phyloP scores from a whole-genome alignment of 2,797 vertebrate genomes.

The Mus spretus region DNA sequence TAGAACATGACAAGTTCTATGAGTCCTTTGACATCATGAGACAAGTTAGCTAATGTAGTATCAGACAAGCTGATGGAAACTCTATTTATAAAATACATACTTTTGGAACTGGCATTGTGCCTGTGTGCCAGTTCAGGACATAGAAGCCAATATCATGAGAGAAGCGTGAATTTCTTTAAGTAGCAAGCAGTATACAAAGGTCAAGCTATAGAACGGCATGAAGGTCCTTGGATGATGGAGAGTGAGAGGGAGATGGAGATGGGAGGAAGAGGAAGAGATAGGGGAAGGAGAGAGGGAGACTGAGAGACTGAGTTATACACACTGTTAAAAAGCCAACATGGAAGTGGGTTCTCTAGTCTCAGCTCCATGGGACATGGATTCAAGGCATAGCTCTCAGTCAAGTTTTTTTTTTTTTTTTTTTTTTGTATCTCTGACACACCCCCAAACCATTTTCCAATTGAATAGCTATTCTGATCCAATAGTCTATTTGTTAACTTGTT shows the following conservation, averaged over 20 bases:
- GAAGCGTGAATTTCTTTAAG: conserved; percentile 20
- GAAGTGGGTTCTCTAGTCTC: not conserved
- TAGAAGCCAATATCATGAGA: not conserved
- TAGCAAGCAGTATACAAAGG: not conserved
- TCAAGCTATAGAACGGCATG: not conserved
- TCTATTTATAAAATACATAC: not conserved
- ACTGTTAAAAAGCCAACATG: not conserved
- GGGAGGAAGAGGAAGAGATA: too few species aligned
- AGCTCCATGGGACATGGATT: not conserved
- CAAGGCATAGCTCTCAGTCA: conserved; percentile 5
- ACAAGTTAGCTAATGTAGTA: not conserved
- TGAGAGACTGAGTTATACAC: not conserved
- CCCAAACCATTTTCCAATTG: not conserved
- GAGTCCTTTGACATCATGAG: not conserved
- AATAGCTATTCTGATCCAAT: not conserved
- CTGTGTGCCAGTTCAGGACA: not conserved
- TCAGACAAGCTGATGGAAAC: not conserved
- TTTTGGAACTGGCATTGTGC: not conserved
- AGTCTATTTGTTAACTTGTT: not conserved
- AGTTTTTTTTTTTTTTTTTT: not conserved
- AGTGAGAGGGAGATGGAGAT: not conserved
- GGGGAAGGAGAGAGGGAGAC: too few species aligned
- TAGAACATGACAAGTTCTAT: not conserved
- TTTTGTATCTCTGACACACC: not conserved
- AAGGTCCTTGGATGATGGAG: not conserved